Conservation (phyloP, 2,888 invertebrate species). For the Macrosoma leucophasiata region DNA sequence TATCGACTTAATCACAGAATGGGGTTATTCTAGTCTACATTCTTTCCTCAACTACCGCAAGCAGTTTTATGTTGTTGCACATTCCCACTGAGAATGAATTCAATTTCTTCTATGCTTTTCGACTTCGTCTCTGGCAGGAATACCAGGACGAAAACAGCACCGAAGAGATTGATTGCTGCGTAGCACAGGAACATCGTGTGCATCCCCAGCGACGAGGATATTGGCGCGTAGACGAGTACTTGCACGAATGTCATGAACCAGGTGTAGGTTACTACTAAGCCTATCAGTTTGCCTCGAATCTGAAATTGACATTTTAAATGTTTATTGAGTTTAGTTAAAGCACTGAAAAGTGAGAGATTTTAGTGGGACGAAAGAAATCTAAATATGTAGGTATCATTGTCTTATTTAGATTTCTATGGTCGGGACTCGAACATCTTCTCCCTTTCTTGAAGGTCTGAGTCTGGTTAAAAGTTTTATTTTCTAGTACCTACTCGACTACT, state of each 20-base stretch:
- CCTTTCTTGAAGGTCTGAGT: not conserved
- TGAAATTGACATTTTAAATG: slow-evolving; percentile 24
- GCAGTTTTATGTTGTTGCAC: too few relatives aligned
- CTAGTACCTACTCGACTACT: too few relatives aligned
- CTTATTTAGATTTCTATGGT: not conserved
- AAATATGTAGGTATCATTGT: not conserved
- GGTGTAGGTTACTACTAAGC: slow-evolving; percentile 32
- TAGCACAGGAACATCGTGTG: slow-evolving; percentile 48
- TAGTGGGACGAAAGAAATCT: not conserved
- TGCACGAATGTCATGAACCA: slow-evolving; percentile 39
- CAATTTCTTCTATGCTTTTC: slow-evolving; percentile 46
- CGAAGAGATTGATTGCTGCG: slow-evolving; percentile 40
- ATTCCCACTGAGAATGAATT: too few relatives aligned
- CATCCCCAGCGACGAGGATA: slow-evolving; percentile 37
- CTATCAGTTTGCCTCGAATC: slow-evolving; percentile 44
- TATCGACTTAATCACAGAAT: too few relatives aligned
- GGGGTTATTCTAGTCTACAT: too few relatives aligned
- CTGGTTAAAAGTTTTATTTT: too few relatives aligned
- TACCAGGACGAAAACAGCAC: slow-evolving; percentile 38
- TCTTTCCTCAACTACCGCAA: too few relatives aligned
- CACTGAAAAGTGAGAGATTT: not conserved
- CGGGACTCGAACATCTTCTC: not conserved
- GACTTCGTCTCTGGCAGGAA: slow-evolving; percentile 59
- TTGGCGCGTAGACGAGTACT: slow-evolving; percentile 29
- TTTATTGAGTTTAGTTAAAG: not conserved